These are phyloP conservation scores for crab-eating macaque (Macaca fascicularis) DNA, from an alignment of 2,113 vertebrate genomes.

Conservation along the genomic window DNA sequence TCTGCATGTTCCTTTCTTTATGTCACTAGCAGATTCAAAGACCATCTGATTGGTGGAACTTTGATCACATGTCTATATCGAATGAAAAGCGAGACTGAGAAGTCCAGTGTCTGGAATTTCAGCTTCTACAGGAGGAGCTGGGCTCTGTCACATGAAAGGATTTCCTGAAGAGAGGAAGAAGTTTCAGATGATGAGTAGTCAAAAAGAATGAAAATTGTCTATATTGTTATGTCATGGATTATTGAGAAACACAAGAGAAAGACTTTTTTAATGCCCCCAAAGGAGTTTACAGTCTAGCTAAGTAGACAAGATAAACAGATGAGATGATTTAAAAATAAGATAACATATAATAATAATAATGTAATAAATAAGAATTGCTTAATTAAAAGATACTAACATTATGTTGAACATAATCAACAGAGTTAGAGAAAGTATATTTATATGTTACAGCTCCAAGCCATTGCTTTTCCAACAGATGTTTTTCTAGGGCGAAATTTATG, in stretches of 20 bases:
- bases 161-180: neutral
- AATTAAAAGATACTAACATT: constrained; percentile 17
- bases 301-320: neutral
- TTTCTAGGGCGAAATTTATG: neutral
- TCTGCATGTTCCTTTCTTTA: neutral
- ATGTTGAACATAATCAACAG: neutral
- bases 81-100: neutral
- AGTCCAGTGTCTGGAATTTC: neutral
- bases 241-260: neutral
- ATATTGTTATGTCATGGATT: neutral
- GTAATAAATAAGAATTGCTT: neutral
- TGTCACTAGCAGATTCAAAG: neutral
- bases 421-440: neutral
- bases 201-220: neutral
- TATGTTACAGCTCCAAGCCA: neutral
- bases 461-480: neutral
- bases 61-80: neutral
- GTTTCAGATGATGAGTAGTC: neutral
- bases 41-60: neutral
- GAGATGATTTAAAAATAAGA: neutral
- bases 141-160: neutral
- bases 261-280: neutral
- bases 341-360: neutral
- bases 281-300: neutral
- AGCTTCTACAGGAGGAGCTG: neutral